Base-by-base conservation (phyloP, 2,888 invertebrate species). In the Ypsolopha sequella region DNA sequence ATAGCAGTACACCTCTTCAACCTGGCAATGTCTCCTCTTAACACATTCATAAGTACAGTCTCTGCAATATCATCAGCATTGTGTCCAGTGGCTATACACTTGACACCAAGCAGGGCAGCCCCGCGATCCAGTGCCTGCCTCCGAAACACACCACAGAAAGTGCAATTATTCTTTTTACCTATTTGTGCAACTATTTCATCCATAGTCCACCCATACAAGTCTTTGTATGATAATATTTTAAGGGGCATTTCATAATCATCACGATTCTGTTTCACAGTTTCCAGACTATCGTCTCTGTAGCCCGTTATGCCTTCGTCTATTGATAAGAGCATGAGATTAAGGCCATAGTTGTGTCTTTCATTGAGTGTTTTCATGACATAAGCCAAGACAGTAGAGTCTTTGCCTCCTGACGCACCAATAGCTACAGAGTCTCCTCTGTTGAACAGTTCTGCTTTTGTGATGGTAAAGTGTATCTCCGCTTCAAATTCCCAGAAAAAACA, bases 191-290 rank as follows among this genome's bases (percentile, higher is more conserved):
- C 99, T 73, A 99, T 99, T 65, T 94, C 94, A 85, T 99, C 99
- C 98, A 98, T 98, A 4, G 99, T 98, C 99, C 99, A 99, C 0
- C 98, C 98, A 85, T 99, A 99, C 6, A 99, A 85, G 63, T 99
- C 97, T 84, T 98, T 94, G 70, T 99, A 99, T 0, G 98, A 98
- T 7, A 99, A 87, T 55, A 99, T 96, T 86, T 95, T 97, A 41
- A 99, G 82, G 1, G 97, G 93, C 85, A 99, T 92, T 62, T 91
- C 91, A 85, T 99, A 99, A 73, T 99, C 97, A 63, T 95, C 92
- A 52, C 95, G 90, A 72, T 99, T 99, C 70, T 94, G 91, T 72
- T 98, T 96, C 0, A 99, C 99, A 1, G 98, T 98, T 82, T 98
- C 94, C 51, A 98, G 87, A 73, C 98, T 98, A 73, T 99, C 98